A percentile compares a stretch with the other conserved stretches of the same genome.
phyloP scores from a whole-genome alignment of 2,797 vertebrate genomes.

The Kryptopterus vitreolus region DNA sequence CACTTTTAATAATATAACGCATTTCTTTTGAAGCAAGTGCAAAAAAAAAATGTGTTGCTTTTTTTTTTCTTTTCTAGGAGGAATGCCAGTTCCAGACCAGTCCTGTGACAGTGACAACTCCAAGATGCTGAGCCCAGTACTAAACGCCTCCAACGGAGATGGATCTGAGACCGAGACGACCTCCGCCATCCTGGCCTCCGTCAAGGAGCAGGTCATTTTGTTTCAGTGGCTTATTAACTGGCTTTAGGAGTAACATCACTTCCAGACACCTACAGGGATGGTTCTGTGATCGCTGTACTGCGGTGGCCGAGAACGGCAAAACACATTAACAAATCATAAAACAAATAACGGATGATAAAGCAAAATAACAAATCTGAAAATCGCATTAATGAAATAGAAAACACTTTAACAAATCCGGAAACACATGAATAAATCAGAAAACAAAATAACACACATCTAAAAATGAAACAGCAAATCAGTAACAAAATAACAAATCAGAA shows the following conservation, averaged over 20 bases:
- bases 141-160: conserved; percentile 93
- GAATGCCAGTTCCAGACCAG: conserved; percentile 97
- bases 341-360: no score
- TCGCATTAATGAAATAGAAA: no score
- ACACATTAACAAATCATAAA: no score
- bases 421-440: no score
- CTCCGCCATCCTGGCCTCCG: conserved; percentile 95
- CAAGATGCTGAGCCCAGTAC: conserved; percentile 90
- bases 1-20: neutral
- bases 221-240: neutral
- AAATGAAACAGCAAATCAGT: no score
- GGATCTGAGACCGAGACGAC: conserved; percentile 97
- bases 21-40: neutral
- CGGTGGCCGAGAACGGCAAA: no score
- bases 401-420: no score
- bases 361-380: no score
- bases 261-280: neutral
- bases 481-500: no score
- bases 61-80: conserved; percentile 68
- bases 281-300: no score
- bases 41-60: neutral
- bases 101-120: conserved; percentile 87
- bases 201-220: conserved; percentile 92
- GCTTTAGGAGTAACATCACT: neutral
- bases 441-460: no score